phyloP scores from a whole-genome alignment of 2,797 vertebrate species.

The Gouania willdenowi region DNA sequence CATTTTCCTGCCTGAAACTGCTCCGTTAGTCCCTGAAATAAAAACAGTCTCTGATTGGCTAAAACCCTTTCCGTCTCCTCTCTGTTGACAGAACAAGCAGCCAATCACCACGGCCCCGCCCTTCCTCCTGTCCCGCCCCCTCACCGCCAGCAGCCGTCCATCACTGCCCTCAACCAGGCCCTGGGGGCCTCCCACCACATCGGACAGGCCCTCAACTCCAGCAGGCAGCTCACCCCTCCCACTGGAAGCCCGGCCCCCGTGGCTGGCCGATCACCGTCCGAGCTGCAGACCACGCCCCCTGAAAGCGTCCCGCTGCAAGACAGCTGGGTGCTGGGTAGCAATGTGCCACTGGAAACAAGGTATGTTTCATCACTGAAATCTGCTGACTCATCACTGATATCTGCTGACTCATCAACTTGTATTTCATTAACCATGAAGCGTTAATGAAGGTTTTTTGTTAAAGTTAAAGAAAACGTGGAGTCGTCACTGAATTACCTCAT shows the following conservation, averaged over 20 bases:
- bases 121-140: conserved; percentile 62
- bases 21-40: too few species aligned
- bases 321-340: conserved; percentile 98
- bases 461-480: too few species aligned
- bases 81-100: conserved; percentile 57
- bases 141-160: conserved; percentile 60
- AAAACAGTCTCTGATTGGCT: too few species aligned
- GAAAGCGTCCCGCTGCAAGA: conserved; percentile 98
- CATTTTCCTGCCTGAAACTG: too few species aligned
- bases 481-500: too few species aligned
- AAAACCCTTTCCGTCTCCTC: not conserved
- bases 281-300: conserved; percentile 93
- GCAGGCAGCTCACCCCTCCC: conserved; percentile 55
- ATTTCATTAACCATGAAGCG: too few species aligned
- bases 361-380: too few species aligned
- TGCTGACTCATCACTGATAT: too few species aligned
- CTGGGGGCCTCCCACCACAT: conserved; percentile 54
- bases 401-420: too few species aligned
- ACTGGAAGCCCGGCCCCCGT: conserved; percentile 86
- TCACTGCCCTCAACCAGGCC: conserved; percentile 66
- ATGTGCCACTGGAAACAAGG: conserved; percentile 97
- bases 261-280: conserved; percentile 91
- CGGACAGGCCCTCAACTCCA: conserved; percentile 54
- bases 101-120: conserved; percentile 56
- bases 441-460: too few species aligned